phyloP scores from a whole-genome alignment of 2,888 invertebrate species.

The Scaptomyza flava region DNA sequence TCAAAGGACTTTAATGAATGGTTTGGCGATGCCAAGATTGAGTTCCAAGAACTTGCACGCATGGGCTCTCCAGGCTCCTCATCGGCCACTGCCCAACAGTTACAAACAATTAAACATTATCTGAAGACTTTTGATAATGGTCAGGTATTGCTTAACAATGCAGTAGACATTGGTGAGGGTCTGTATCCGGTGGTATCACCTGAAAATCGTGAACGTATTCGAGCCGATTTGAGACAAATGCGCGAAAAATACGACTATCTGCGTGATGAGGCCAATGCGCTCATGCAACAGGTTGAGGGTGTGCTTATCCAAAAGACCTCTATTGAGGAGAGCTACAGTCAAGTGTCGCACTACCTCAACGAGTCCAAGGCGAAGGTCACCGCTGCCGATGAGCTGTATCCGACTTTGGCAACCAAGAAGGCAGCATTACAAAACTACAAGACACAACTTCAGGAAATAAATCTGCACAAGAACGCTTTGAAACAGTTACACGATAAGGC shows the following conservation, averaged over 20 bases:
- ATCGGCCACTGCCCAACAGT: conserved; percentile 89
- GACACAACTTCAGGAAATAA: conserved; percentile 93
- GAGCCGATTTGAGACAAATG: conserved; percentile 91
- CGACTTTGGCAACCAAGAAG: conserved; percentile 95
- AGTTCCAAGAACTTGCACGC: conserved; percentile 89
- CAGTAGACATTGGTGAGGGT: conserved; percentile 94
- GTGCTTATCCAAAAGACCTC: conserved; percentile 95
- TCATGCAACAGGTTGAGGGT: conserved; percentile 94
- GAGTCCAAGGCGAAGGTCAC: conserved; percentile 91
- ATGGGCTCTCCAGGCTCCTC: conserved; percentile 90
- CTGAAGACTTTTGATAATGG: conserved; percentile 90
- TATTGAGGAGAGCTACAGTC: conserved; percentile 95
- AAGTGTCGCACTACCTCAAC: conserved; percentile 94
- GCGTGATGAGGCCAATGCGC: conserved; percentile 92
- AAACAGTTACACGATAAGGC: conserved; percentile 93
- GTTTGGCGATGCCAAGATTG: conserved; percentile 90
- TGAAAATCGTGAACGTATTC: conserved; percentile 93
- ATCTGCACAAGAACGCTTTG: conserved; percentile 92
- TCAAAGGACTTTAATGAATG: conserved; percentile 91
- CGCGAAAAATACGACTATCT: conserved; percentile 93
- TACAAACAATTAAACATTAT: conserved; percentile 89
- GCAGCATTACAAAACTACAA: conserved; percentile 92
- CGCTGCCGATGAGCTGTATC: conserved; percentile 89
- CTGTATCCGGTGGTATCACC: conserved; percentile 94
- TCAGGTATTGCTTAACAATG: conserved; percentile 90